Conservation (phyloP, 2,888 invertebrate genomes). For the Nematopogon swammerdamellus region DNA sequence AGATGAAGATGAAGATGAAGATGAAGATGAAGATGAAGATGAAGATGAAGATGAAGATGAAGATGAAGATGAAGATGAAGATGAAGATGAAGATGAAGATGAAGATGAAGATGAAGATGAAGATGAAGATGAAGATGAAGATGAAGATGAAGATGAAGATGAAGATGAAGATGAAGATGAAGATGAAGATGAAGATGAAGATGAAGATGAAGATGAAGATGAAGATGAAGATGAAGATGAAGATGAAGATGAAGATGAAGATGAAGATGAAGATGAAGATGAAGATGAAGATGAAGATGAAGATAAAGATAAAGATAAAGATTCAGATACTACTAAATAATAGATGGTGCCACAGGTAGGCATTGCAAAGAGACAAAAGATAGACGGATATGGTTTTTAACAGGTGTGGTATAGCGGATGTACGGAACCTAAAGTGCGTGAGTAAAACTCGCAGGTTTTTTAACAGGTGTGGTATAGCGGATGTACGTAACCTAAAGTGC, state of each 20-base stretch:
- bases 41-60: not conserved
- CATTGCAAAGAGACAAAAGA: slow-evolving; percentile 5
- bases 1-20: slow-evolving; percentile 1
- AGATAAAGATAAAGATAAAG: slow-evolving; percentile 4
- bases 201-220: slow-evolving; percentile 3
- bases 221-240: slow-evolving; percentile 5
- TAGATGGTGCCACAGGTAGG: no score
- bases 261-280: slow-evolving; percentile 5
- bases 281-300: slow-evolving; percentile 4
- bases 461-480: no score
- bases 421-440: no score
- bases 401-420: no score
- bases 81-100: slow-evolving; percentile 4
- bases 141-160: slow-evolving; percentile 3
- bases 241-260: slow-evolving; percentile 3
- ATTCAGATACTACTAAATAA: no score
- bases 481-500: no score
- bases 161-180: slow-evolving; percentile 6
- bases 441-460: no score
- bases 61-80: slow-evolving; percentile 1
- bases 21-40: slow-evolving; percentile 1
- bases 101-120: slow-evolving; percentile 5
- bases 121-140: slow-evolving; percentile 5
- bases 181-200: slow-evolving; percentile 5
- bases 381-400: no score